Conservation (phyloP, 2,797 vertebrate genomes). For the Peromyscus aztecus region DNA sequence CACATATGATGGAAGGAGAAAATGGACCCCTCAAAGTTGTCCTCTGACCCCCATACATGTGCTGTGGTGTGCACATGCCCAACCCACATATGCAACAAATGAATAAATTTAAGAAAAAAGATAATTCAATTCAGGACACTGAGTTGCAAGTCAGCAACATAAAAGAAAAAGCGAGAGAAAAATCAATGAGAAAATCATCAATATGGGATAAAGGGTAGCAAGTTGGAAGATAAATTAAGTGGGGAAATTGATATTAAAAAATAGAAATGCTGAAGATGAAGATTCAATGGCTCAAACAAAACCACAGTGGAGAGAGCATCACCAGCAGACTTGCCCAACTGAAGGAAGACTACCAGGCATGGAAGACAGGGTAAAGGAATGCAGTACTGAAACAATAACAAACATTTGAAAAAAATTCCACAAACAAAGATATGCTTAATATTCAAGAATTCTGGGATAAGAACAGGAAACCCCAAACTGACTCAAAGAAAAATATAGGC, state of each 20-base stretch:
- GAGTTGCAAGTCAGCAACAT: not conserved
- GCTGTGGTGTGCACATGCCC: not conserved
- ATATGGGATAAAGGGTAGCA: not conserved
- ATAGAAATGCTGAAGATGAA: not conserved
- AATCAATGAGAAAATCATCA: not conserved
- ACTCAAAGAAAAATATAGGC: not conserved
- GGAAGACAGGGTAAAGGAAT: not conserved
- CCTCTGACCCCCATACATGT: not conserved
- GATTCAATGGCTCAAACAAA: not conserved
- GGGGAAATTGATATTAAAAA: not conserved
- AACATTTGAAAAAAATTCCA: not conserved
- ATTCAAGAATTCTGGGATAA: not conserved
- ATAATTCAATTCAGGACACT: not conserved
- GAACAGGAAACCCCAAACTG: not conserved
- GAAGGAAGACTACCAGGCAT: not conserved
- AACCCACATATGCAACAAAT: not conserved
- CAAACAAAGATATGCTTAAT: not conserved
- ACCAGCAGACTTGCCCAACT: not conserved
- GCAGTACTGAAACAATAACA: not conserved
- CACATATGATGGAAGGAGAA: not conserved
- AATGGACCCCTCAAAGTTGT: not conserved
- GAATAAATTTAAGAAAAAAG: not conserved
- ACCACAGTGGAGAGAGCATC: not conserved
- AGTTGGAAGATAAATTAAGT: not conserved
- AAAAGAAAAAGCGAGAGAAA: not conserved